Evolutionary conservation across 2,888 invertebrate genomes (phyloP).

Genomic region (Trypoxylon attenuatum): DNA sequence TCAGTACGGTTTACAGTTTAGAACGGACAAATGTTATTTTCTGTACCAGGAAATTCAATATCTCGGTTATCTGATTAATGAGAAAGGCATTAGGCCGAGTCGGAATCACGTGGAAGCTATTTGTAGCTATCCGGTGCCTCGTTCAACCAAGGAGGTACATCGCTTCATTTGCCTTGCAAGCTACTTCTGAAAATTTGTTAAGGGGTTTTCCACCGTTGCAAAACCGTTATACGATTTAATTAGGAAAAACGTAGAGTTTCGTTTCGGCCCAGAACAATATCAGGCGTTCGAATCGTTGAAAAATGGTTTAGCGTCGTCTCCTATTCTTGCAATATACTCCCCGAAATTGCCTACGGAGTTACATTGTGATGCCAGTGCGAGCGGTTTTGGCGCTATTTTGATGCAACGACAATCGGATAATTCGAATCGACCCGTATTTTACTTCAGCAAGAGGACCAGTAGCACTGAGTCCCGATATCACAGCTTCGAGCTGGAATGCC

Average conservation of each 20-base stretch:
- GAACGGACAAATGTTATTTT: conserved; percentile 9
- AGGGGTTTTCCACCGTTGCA: background rate
- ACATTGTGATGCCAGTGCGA: conserved; percentile 49
- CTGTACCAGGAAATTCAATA: background rate
- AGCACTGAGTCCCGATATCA: conserved; percentile 53
- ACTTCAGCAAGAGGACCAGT: conserved; percentile 50
- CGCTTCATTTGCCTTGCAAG: conserved; percentile 5
- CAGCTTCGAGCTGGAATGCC: conserved; percentile 57
- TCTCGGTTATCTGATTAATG: conserved; percentile 3
- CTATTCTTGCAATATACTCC: conserved; percentile 23
- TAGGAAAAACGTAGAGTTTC: background rate
- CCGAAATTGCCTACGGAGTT: conserved; percentile 38
- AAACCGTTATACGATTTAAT: conserved; percentile 6
- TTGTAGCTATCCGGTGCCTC: conserved; percentile 5
- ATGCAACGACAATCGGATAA: conserved; percentile 38
- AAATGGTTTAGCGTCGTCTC: background rate
- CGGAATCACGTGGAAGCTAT: background rate
- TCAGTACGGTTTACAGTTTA: background rate
- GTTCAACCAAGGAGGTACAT: conserved; percentile 1
- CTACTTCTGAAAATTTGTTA: conserved; percentile 2
- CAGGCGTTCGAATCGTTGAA: background rate
- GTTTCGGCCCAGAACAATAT: background rate
- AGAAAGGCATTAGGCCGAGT: background rate
- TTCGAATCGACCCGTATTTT: conserved; percentile 39
- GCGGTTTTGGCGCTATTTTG: conserved; percentile 40